Base-by-base conservation (phyloP, 2,888 invertebrate genomes). In the Brachypalpus laphriformis region DNA sequence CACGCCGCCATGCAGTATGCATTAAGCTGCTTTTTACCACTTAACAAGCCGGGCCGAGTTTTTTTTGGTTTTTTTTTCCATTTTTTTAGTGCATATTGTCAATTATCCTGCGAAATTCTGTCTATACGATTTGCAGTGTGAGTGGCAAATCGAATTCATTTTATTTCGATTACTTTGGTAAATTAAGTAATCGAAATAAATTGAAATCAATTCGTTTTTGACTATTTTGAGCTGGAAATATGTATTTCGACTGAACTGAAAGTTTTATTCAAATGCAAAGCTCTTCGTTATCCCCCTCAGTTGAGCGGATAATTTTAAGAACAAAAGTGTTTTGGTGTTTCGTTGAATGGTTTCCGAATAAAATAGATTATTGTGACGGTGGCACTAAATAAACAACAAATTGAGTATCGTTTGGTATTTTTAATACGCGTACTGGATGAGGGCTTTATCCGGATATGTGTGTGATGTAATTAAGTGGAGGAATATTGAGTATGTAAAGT, bases 121-220 rank as follows among this genome's bases (percentile, higher is more conserved):
- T 68, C 37, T 63, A 49, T 54, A 37, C 11, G 56, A 54, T 49
- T 57, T 66, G 31, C 66, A 3, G 20, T 49, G 8, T 28, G 71
- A 31, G 25, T 47, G n/a, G 9, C 42, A 74, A 83, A 80, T 83
- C 74, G 74, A 80, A 83, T 83, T 83, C 75, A 80, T 80, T 80
- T 70, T 51, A 75, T 83, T 83, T 74, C 74, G 80, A 83, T 80
- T 83, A 80, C 83, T 74, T 74, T 57, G 80, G 74, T 51, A 74
- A 83, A 83, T 83, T 75, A 80, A 74, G 83, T 83, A 74, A 75
- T 75, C 63, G 70, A 74, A 77, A 75, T 70, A 75, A 80, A 83
- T 83, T 70, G 74, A 22, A 80, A 80, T 75, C 80, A 80, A 65
- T 80, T 83, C 65, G 63, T 51, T 25, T 72, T 51, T 25, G 68